A percentile compares a stretch with the other conserved stretches of the same genome.
Evolutionary conservation across 2,797 vertebrate species (phyloP).

Genomic region (Sphenodon punctatus): DNA sequence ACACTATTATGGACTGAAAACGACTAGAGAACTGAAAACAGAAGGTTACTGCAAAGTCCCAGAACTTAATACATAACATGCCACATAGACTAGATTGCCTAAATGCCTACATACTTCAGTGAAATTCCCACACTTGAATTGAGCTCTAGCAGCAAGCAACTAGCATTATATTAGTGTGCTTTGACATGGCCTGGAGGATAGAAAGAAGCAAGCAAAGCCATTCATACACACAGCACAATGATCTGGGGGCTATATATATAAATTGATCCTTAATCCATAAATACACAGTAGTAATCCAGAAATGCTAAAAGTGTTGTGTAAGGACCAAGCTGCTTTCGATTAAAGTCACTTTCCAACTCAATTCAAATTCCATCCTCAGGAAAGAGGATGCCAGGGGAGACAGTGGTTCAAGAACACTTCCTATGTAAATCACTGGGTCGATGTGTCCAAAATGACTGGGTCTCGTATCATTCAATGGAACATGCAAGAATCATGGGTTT

Average conservation of each 20-base stretch:
- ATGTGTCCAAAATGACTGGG: neutral
- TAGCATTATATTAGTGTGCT: neutral
- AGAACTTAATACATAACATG: neutral
- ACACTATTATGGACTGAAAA: neutral
- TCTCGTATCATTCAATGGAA: neutral
- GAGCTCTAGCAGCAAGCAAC: slow-evolving; percentile 1
- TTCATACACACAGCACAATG: neutral
- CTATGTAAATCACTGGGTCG: neutral
- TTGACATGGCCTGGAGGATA: neutral
- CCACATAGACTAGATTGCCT: neutral
- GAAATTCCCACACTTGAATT: neutral
- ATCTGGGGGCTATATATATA: slow-evolving; percentile 14
- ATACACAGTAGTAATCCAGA: neutral
- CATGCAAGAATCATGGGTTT: neutral
- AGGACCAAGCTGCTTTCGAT: neutral
- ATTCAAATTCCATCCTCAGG: neutral
- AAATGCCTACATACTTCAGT: neutral
- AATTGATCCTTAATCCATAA: neutral
- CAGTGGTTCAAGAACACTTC: no score
- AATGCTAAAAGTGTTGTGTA: slow-evolving; percentile 27
- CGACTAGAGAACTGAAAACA: neutral
- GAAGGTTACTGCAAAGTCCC: neutral
- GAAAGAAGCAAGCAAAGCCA: slow-evolving; percentile 13
- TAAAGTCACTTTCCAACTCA: neutral
- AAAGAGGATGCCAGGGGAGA: neutral